Base-by-base conservation (phyloP, 2,888 invertebrate genomes). In the Allacma fusca region DNA sequence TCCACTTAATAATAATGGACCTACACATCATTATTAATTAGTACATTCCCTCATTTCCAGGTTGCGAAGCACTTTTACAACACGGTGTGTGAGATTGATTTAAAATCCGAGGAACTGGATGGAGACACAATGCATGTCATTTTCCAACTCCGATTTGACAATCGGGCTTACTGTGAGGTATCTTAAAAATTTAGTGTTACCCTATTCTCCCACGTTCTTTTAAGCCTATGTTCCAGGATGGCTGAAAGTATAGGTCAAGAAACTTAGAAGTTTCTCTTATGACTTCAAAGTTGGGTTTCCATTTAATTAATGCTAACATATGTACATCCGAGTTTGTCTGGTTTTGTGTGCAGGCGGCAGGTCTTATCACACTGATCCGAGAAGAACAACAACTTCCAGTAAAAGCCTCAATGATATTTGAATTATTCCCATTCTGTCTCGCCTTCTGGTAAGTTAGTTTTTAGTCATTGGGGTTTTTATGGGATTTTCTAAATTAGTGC, bases 371-470 rank as follows among this genome's bases (percentile, higher is more conserved):
- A 29, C 93, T 95, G 92, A 94, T 94, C 0, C 89, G 94, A 43
- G 94, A 95, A 85, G 95, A 95, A 86, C 94, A 94, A 86, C 94
- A 94, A 87, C 88, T 96, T 83, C 95, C 96, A 9, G 94, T 96
- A 83, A 93, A 93, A 85, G 94, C 95, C 0, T 92, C 94, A 13
- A 93, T 96, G 29, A 89, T 98, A 67, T 97, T 98, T 85, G 97
- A 98, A 87, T 95, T 98, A 85, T 98, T 98, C 87, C 98, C 98
- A 0, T 98, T 98, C 89, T 96, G 97, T 88, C 94, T 98, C 83
- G 96, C 97, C 62, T 98, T 98, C 87, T 94, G 95, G 93, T 94
- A 88, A 89, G 91, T 89, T n/a, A n/a, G n/a, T n/a, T n/a, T n/a
- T n/a, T n/a, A n/a, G n/a, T n/a, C n/a, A n/a, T n/a, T n/a, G n/a